Evolutionary conservation across 1,140 invertebrate species (phyloP).

Genomic region (Cydia splendana): DNA sequence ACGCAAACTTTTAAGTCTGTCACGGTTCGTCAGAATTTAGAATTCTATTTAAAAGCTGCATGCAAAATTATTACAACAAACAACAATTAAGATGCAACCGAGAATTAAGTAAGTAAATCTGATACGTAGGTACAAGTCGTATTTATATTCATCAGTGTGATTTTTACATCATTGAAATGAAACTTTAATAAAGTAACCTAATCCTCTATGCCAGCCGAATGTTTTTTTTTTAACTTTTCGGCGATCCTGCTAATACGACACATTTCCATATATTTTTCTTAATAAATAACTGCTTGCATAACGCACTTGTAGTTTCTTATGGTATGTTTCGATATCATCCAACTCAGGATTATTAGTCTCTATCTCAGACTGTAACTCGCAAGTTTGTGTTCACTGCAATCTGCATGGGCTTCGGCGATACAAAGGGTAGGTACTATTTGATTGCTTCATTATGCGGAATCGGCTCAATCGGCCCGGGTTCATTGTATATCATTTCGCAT

Average conservation of each 20-base stretch:
- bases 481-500: slow-evolving; percentile 78
- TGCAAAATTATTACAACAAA: not conserved
- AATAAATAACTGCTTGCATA: not conserved
- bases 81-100: not conserved
- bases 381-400: slow-evolving; percentile 49
- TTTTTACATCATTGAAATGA: not conserved
- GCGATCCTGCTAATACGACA: too few species aligned
- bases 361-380: slow-evolving; percentile 37
- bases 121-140: too few species aligned
- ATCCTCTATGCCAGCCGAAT: not conserved
- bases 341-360: not conserved
- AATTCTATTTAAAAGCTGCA: slow-evolving; percentile 3
- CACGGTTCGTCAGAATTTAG: slow-evolving; percentile 3
- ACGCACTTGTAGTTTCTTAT: not conserved
- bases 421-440: slow-evolving; percentile 55
- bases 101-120: not conserved
- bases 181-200: not conserved
- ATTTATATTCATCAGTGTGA: not conserved
- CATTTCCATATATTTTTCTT: too few species aligned
- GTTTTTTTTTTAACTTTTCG: too few species aligned
- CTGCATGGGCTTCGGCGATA: slow-evolving; percentile 48
- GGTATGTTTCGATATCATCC: not conserved
- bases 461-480: slow-evolving; percentile 61
- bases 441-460: slow-evolving; percentile 76
- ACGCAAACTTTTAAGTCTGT: slow-evolving; percentile 39